phyloP scores from a whole-genome alignment of 2,113 vertebrate genomes.

The Sapajus apella region DNA sequence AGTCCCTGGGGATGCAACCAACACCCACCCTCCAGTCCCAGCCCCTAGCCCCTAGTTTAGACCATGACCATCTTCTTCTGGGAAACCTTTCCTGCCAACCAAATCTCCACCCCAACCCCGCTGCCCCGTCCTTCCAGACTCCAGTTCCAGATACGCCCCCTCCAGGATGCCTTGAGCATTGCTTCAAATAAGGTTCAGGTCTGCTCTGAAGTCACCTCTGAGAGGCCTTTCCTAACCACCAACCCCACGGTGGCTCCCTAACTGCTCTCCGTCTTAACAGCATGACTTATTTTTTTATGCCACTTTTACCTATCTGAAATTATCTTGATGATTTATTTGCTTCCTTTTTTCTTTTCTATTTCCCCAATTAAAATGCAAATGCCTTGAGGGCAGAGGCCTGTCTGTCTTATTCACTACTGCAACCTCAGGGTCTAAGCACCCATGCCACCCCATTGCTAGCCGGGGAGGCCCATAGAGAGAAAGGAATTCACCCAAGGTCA shows the following conservation, averaged over 20 bases:
- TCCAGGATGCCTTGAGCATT: not conserved
- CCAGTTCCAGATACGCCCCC: not conserved
- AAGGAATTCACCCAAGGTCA: slow-evolving; percentile 21
- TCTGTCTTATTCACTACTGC: not conserved
- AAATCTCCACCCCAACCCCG: not conserved
- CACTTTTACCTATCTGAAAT: not conserved
- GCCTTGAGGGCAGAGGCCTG: not conserved
- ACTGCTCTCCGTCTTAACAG: not conserved
- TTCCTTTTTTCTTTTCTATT: not conserved
- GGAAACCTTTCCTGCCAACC: not conserved
- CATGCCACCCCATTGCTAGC: not conserved
- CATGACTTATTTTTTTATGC: not conserved
- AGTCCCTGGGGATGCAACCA: not conserved
- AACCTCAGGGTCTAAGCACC: not conserved
- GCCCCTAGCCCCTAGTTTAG: not conserved
- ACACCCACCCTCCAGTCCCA: no score
- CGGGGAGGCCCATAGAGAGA: not conserved
- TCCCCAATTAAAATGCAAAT: not conserved
- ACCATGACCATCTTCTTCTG: not conserved
- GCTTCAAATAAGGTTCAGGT: not conserved
- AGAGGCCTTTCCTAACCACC: not conserved
- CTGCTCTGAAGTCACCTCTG: accelerated
- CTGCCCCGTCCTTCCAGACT: not conserved
- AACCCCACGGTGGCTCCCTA: not conserved
- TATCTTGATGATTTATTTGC: not conserved